Conservation (phyloP, 2,888 invertebrate genomes). For the Tetropium fuscum region DNA sequence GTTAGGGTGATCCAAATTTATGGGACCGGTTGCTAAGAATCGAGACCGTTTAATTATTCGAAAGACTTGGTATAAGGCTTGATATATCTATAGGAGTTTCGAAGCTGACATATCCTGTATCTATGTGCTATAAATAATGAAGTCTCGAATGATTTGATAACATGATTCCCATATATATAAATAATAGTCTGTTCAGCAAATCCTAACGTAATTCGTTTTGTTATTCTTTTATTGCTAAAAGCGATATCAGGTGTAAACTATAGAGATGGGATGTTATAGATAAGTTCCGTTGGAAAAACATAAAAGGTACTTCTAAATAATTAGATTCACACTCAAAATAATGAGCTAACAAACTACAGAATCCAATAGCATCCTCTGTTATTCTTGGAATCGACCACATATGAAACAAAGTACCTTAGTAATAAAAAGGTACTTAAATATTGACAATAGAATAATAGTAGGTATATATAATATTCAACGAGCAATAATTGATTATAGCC, state of each 20-base stretch:
- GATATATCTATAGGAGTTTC: slow-evolving; percentile 44
- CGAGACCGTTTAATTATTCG: slow-evolving; percentile 46
- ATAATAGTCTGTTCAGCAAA: slow-evolving; percentile 37
- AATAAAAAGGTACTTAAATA: too few relatives aligned
- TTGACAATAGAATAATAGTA: too few relatives aligned
- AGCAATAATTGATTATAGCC: too few relatives aligned
- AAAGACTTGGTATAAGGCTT: slow-evolving; percentile 33
- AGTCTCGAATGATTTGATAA: slow-evolving; percentile 18
- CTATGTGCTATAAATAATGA: slow-evolving; percentile 36
- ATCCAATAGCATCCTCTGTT: too few relatives aligned
- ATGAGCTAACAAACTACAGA: too few relatives aligned
- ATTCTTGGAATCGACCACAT: too few relatives aligned
- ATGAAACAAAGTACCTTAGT: too few relatives aligned
- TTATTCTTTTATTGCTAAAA: not conserved
- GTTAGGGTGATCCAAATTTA: slow-evolving; percentile 38
- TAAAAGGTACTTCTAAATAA: too few relatives aligned
- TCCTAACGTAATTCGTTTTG: slow-evolving; percentile 8
- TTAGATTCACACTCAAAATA: too few relatives aligned
- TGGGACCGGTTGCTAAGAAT: slow-evolving; percentile 45
- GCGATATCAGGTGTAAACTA: not conserved
- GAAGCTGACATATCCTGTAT: slow-evolving; percentile 38
- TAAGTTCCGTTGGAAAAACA: too few relatives aligned
- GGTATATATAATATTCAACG: too few relatives aligned
- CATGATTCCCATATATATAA: slow-evolving; percentile 39
- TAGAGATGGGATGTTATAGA: not conserved